Evolutionary conservation across 2,113 vertebrate species (phyloP).

Genomic region (Cottus gobio): DNA sequence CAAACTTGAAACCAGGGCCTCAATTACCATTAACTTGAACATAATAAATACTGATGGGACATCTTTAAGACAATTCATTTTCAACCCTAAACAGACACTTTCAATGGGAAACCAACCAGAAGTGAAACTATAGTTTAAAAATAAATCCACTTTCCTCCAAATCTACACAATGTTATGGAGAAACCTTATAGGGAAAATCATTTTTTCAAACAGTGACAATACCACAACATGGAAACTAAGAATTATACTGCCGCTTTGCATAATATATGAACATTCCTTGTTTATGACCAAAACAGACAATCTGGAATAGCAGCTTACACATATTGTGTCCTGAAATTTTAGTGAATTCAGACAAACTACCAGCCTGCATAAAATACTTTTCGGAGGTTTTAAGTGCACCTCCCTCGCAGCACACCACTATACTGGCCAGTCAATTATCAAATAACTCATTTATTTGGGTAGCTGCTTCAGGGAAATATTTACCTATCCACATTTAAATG

Average conservation of each 20-base stretch:
- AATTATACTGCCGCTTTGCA: neutral
- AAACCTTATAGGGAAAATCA: neutral
- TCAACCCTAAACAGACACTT: neutral
- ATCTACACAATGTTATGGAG: neutral
- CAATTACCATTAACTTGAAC: neutral
- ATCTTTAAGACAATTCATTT: neutral
- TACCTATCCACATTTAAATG: neutral
- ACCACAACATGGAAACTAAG: neutral
- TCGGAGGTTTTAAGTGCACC: neutral
- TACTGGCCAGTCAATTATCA: neutral
- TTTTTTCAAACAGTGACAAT: neutral
- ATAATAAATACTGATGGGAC: neutral
- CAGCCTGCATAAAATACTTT: neutral
- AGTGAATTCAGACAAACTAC: neutral
- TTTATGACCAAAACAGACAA: slow-evolving; percentile 8
- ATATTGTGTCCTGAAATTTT: neutral
- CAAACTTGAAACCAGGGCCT: neutral
- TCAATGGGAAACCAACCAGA: slow-evolving; percentile 1
- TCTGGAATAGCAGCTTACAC: neutral
- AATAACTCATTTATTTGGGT: neutral
- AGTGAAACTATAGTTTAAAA: neutral
- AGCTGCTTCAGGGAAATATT: neutral
- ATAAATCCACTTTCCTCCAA: neutral
- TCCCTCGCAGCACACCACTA: neutral
- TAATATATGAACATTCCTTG: neutral